Base-by-base conservation (phyloP, 64 coral and sea anemone species). In the Cladopsammia gracilis region DNA sequence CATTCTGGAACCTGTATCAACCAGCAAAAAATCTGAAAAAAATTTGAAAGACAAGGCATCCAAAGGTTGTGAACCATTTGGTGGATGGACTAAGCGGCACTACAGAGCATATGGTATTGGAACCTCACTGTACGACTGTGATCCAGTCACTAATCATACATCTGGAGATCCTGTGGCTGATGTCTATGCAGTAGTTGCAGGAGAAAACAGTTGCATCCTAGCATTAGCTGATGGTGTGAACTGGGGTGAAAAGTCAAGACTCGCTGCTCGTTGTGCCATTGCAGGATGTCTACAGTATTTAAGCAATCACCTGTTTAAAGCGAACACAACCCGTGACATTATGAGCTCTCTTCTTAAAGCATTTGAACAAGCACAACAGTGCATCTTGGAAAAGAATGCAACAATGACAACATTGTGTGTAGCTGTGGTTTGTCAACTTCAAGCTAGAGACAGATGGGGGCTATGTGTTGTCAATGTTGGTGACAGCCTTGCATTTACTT, bases 391-490 rank as follows among this genome's bases (percentile, higher is more conserved):
- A 2, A 84, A 82, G 1, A 87, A 92, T 74, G 98, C 94, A 9
- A 93, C 98, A 6, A 94, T 99, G 94, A 99, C 98, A 22, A 99
- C 98, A 20, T 57, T 99, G 3, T 99, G 98, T 51, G 90, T 92
- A 48, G 98, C 91, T 58, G 88, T 99, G 47, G 52, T 99, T 12
- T 96, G 91, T 79, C 68, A 96, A 64, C 86, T 99, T 72, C 67
- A 92, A 65, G 88, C 86, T 6, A 96, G 76, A 6, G 72, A 94
- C 25, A 82, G 60, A 57, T 99, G 95, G 88, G 98, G 79, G 4
- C 73, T 99, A 22, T 99, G 98, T 51, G 92, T 95, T 24, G 86
- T 99, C 18, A 99, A 99, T 78, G 94, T 99, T 60, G 98, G 98
- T 14, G 98, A 99, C 61, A 99, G 91, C 62, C 94, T 99, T 44